Evolutionary conservation across 2,888 invertebrate species (phyloP).

Genomic region (Tanypteryx hageni): DNA sequence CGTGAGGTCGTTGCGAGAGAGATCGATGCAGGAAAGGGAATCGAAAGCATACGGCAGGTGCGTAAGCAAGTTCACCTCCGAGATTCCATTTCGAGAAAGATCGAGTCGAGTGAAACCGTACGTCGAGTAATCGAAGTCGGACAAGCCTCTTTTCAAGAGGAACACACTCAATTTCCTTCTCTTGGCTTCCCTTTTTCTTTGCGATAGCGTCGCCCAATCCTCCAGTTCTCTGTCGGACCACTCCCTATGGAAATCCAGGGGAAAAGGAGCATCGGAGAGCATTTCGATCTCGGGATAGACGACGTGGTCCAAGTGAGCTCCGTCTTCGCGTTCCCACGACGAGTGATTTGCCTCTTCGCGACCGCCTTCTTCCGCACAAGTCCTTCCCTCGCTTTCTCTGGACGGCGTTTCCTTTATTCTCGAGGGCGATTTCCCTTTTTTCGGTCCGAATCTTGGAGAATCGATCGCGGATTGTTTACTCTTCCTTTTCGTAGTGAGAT

Average conservation of each 20-base stretch:
- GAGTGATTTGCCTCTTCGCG: not conserved
- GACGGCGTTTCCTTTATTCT: too few species aligned
- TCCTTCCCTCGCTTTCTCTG: too few species aligned
- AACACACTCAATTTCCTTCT: not conserved
- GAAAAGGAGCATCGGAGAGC: not conserved
- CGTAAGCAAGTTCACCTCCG: not conserved
- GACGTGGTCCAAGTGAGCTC: not conserved
- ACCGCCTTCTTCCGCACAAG: not conserved
- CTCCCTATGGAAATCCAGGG: not conserved
- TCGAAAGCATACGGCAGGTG: not conserved
- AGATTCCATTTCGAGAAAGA: not conserved
- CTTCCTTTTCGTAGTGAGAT: too few species aligned
- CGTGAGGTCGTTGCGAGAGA: slow-evolving; percentile 5
- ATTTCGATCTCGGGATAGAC: slow-evolving; percentile 1
- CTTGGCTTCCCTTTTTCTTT: not conserved
- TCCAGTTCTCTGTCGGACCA: slow-evolving; percentile 2
- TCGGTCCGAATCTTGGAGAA: too few species aligned
- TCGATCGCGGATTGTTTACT: too few species aligned
- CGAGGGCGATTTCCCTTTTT: too few species aligned
- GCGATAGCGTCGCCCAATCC: not conserved
- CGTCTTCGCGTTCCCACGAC: not conserved
- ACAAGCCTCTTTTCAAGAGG: not conserved
- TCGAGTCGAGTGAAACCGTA: not conserved
- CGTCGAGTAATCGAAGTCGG: not conserved
- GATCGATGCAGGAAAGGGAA: slow-evolving; percentile 3